Evolutionary conservation across 2,113 vertebrate genomes (phyloP), one percentile per base, ranked within the genome.

Genomic region (Hydropotes inermis): DNA sequence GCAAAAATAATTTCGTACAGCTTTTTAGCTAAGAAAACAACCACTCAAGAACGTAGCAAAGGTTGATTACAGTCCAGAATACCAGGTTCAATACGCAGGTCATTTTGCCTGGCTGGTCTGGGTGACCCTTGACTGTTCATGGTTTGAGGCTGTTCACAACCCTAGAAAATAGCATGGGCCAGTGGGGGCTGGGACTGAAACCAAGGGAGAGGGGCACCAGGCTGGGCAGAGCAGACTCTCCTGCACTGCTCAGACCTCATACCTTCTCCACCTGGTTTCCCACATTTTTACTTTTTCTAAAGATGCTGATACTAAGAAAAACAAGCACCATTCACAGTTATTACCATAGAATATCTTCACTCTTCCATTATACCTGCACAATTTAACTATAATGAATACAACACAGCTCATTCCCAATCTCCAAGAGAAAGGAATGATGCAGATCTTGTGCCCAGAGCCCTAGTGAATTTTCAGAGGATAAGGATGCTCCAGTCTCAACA

Each of bases 1-100:
- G 61, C 10, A 83, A 95, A 84, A 76, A 61, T 64, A 47, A 64
- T 39, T 82, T 47, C 45, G 92, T 3, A 76, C 11, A 76, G 36
- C 43, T 95, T 78, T 74, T 78, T 25, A 78, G 84, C 89, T 57
- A 92, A 52, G 64, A 47, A 84, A 92, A 95, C 16, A 33, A 61
- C 60, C n/a, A 74, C 12, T 78, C 47, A 27, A 39, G 55, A 88
- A 27, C 33, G 50, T 27, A 83, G 60, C 16, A 36, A 76, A 96
- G 45, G 54, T 7, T 55, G 45, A 60, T 27, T 7, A 16, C 4
- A 45, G 60, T 28, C 17, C 45, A 88, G 16, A 47, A 50, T 84
- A 78, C 76, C 54, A 78, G 8, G 36, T 9, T 91, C 39, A 7
- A 19, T 27, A 54, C 0, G 0, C 5, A 83, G 25, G 55, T 57